Base-by-base conservation (phyloP, 2,888 invertebrate species). In the Orchesellides sinensis region DNA sequence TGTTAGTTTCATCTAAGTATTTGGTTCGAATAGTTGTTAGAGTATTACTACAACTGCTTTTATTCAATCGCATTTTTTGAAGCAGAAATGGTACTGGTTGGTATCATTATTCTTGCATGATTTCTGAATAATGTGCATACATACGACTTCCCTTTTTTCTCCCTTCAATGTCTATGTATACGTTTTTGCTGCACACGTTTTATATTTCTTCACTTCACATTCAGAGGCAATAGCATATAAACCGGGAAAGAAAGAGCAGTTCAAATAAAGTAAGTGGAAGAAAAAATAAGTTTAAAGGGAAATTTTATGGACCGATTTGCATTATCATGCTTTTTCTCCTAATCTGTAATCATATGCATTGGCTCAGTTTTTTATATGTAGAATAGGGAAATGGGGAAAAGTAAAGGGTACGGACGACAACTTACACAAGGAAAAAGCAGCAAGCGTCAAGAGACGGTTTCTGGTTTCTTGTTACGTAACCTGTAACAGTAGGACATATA, bases 281-380 rank as follows among this genome's bases (percentile, higher is more conserved):
- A 59, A 68, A 65, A 70, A 81, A 81, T 61, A 74, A 80, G 81
- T 74, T 81, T 77, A 70, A 77, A 80, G 80, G 65, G 77, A 81
- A 75, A 82, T 84, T 81, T 84, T 84, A 84, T 82, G 74, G 73
- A 61, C 68, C 69, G 78, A 84, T 82, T 84, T 84, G 84, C 84
- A 84, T 84, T 82, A 84, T 73, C 78, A 82, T 68, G 61, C 73
- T 78, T 47, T 66, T 40, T 29, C 59, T 69, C 70, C 72, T 72
- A 80, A 77, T 84, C 81, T 81, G 65, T 77, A 70, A 81, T 83
- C 79, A 69, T 83, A 83, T 83, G 77, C 77, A 77, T 72, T 72
- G 72, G 52, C 66, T 77, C 32, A 65, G 66, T 72, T 77, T 68
- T 3, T 63, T 75, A 69, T 82, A 82, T 69, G 73, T n/a, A n/a